Conservation (phyloP, 2,888 invertebrate genomes). For the Ochropleura plecta region DNA sequence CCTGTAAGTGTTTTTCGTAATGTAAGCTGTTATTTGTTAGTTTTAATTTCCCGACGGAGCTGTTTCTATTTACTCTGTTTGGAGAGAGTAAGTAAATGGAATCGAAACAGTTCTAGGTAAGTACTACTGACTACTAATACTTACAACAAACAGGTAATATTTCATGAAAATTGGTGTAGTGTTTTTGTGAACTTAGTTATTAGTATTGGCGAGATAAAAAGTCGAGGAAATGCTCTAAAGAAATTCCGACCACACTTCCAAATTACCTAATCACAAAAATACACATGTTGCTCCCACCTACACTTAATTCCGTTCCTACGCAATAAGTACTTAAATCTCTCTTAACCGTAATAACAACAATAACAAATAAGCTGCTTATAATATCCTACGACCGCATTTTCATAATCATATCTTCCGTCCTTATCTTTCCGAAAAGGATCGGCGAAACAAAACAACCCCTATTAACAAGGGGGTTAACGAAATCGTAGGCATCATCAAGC, state of each 20-base stretch:
- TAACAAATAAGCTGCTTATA: slow-evolving; percentile 80
- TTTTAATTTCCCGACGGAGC: slow-evolving; percentile 50
- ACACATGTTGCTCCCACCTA: slow-evolving; percentile 16
- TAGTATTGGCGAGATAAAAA: background rate
- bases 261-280: slow-evolving; percentile 17
- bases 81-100: slow-evolving; percentile 10
- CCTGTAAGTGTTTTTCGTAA: slow-evolving; percentile 61
- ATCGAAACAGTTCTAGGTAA: background rate
- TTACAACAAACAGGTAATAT: background rate
- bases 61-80: slow-evolving; percentile 29
- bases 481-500: slow-evolving; percentile 86
- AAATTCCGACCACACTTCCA: background rate
- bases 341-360: slow-evolving; percentile 67
- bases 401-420: slow-evolving; percentile 72
- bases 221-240: background rate
- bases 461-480: slow-evolving; percentile 85
- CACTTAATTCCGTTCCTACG: slow-evolving; percentile 45
- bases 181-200: background rate
- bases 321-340: slow-evolving; percentile 60
- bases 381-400: slow-evolving; percentile 78
- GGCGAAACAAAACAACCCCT: slow-evolving; percentile 77
- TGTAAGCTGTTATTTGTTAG: slow-evolving; percentile 61
- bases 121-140: background rate
- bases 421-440: slow-evolving; percentile 58
- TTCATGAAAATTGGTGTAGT: background rate